These are phyloP conservation scores for Selene dorsalis DNA, from an alignment of 2,797 vertebrate genomes.

Conservation along the genomic window DNA sequence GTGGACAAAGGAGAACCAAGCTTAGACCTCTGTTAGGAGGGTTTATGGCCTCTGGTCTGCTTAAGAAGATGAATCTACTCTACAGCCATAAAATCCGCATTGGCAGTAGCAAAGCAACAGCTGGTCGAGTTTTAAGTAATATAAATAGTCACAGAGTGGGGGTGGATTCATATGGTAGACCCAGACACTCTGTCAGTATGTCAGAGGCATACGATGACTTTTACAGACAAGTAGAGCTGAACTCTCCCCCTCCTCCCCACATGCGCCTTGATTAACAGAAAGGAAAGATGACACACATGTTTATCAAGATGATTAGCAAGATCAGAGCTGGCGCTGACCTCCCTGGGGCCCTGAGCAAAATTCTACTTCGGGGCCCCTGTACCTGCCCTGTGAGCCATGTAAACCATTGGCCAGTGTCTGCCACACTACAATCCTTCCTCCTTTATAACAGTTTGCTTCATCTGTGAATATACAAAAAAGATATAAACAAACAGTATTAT, in stretches of 20 bases:
- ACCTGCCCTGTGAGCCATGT: no score
- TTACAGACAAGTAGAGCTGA: no score
- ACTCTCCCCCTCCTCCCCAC: no score
- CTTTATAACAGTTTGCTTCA: not conserved
- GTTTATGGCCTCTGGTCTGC: not conserved
- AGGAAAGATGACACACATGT: no score
- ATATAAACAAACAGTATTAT: not conserved
- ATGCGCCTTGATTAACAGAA: no score
- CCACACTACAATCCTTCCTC: no score
- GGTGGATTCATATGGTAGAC: not conserved
- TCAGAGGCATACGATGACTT: not conserved
- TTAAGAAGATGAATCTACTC: not conserved
- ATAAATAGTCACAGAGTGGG: slow-evolving; percentile 1
- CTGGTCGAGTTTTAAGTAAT: slow-evolving; percentile 12
- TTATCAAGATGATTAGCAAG: not conserved
- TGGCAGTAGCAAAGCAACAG: slow-evolving; percentile 2
- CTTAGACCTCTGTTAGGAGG: not conserved
- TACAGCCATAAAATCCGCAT: slow-evolving; percentile 5
- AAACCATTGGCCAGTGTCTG: no score
- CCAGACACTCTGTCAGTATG: not conserved
- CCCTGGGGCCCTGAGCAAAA: no score
- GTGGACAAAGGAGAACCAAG: not conserved
- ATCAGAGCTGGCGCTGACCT: not conserved
- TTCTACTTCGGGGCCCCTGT: no score
- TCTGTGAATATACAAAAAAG: no score